phyloP scores from a whole-genome alignment of 2,113 vertebrate genomes.

The Engraulis encrasicolus region DNA sequence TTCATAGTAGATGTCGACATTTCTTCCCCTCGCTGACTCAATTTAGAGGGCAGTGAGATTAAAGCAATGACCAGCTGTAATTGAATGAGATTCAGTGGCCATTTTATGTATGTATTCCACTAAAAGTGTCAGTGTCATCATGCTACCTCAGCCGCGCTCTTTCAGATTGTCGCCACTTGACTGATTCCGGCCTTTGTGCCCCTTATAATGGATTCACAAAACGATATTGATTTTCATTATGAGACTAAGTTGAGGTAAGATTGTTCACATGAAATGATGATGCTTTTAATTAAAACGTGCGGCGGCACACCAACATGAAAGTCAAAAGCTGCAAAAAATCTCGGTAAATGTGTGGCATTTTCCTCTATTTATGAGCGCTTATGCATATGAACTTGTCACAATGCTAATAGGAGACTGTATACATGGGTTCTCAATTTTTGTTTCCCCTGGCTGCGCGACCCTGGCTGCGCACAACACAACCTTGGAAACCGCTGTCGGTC shows the following conservation, averaged over 20 bases:
- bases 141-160: not conserved
- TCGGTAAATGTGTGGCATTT: not conserved
- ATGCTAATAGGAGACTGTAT: too few species aligned
- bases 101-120: not conserved
- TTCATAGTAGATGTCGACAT: constrained; percentile 55
- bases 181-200: not conserved
- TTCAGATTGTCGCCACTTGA: not conserved
- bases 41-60: constrained; percentile 54
- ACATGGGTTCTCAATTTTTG: too few species aligned
- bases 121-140: not conserved
- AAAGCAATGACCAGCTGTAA: constrained; percentile 48
- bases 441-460: too few species aligned
- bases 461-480: too few species aligned
- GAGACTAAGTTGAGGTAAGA: not conserved
- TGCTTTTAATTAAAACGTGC: not conserved
- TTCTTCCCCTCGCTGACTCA: constrained; percentile 61
- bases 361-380: not conserved
- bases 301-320: not conserved
- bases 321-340: not conserved
- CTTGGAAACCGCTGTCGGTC: too few species aligned
- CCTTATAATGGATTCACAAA: not conserved
- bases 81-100: constrained; percentile 25
- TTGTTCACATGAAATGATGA: not conserved
- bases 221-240: not conserved
- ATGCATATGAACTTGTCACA: not conserved